Base-by-base conservation (phyloP, 2,888 invertebrate species). In the Agonopterix arenella region DNA sequence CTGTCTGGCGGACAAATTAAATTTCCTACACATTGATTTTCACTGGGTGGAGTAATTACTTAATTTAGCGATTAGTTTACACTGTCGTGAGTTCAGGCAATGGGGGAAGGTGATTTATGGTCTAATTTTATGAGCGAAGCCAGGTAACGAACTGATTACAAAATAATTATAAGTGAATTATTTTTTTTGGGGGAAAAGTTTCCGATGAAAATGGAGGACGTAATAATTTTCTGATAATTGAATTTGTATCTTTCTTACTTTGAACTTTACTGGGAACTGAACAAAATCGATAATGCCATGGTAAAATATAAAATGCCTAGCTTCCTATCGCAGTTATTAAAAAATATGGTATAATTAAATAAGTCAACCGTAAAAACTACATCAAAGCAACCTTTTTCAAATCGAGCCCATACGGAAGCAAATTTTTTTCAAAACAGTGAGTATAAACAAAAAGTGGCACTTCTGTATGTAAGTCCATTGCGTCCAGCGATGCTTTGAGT, bases 11-110 rank as follows among this genome's bases (percentile, higher is more conserved):
- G 64, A 68, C 68, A 74, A 83, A 84, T 84, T 80, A 76, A 83
- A 82, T 84, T 80, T 77, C 71, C 70, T 73, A 73, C 76, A 78
- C 79, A 83, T 83, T 83, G 81, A 81, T 82, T 83, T 80, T 74
- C 73, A 76, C 65, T 66, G 67, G 62, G 66, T 66, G 62, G 65
- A 70, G 72, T 81, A 80, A 81, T 84, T 82, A 82, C 72, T 77
- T 81, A 80, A 83, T 83, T 82, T 76, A 68, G 64, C 76, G 77
- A 82, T 82, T 78, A 82, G 76, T 82, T 83, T 73, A 78, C 76
- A 73, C 70, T 73, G 70, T 64, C 62, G 66, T 73, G 75, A 67
- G 63, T 73, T 64, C 68, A 67, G 64, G 60, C 66, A 64, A 64
- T 64, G 68, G 74, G 78, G 68, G 28, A 36, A 5, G 60, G 66